Evolutionary conservation across 2,797 vertebrate genomes (phyloP), one percentile per base, ranked within the genome.

Genomic region (Siniperca scherzeri): DNA sequence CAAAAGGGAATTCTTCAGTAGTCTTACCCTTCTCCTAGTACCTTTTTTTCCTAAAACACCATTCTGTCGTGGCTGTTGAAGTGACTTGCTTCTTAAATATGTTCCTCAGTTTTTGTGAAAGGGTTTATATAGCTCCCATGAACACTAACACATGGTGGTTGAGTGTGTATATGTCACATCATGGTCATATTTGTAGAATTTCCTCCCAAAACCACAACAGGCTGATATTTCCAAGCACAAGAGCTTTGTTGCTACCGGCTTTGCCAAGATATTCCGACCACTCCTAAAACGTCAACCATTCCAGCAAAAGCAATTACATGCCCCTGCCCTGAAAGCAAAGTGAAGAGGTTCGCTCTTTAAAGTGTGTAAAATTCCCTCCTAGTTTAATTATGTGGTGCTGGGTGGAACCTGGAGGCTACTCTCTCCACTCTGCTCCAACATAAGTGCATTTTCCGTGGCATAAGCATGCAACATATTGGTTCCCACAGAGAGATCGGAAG

Each of bases 311-410:
- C 93, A 94, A 94, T 95, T 93, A 93, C 91, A 91, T 78, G 80
- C 89, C 87, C 82, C 91, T 91, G 89, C 90, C 92, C 89, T 87
- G 70, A 92, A 92, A 91, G 89, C 82, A 89, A 91, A 90, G 88
- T 88, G 77, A 88, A 94, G 92, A 93, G 90, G 86, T 90, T 87
- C 83, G 92, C 86, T 89, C 91, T 93, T 93, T 91, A 92, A 94
- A 93, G 91, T 92, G 88, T 88, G 85, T 86, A 87, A 91, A 93
- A 90, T 89, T 92, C 92, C 93, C 91, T 94, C 87, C 89, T 92
- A 90, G 86, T 93, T 94, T 94, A 94, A 93, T 93, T 93, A 90
- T 90, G 90, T 91, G 90, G 89, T 91, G 90, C 85, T 91, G 92
- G 93, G 93, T 91, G 93, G 92, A 92, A 93, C 94, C 93, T 89